Evolutionary conservation across 2,888 invertebrate genomes (phyloP).

Genomic region (Drepana falcataria): DNA sequence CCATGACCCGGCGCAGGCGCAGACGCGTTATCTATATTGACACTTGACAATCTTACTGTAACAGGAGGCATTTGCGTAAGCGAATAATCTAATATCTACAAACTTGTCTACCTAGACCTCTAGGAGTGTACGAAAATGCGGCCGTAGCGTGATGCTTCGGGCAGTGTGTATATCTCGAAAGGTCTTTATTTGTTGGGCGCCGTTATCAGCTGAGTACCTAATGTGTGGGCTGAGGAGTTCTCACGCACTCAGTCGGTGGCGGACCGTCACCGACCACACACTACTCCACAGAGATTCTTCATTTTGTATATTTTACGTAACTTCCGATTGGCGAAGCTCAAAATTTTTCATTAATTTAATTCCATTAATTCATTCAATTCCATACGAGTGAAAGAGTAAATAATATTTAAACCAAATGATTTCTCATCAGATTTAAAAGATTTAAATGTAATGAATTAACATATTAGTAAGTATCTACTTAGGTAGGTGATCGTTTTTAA

Average conservation of each 20-base stretch:
- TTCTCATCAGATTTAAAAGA: no score
- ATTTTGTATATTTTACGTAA: background rate
- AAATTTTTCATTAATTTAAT: no score
- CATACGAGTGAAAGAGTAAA: no score
- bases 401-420: no score
- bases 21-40: constrained; percentile 66
- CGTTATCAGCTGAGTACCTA: constrained; percentile 55
- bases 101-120: constrained; percentile 33
- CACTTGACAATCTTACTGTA: constrained; percentile 54
- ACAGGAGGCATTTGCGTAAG: constrained; percentile 72
- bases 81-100: constrained; percentile 36
- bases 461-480: no score
- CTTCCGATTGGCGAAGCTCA: no score
- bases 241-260: constrained; percentile 55
- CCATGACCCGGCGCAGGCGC: constrained; percentile 49
- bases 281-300: constrained; percentile 28
- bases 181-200: constrained; percentile 33
- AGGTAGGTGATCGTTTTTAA: no score
- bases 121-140: constrained; percentile 1
- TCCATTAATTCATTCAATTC: no score
- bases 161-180: constrained; percentile 4
- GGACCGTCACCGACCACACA: constrained; percentile 66
- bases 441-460: no score
- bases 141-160: background rate
- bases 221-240: constrained; percentile 48